These are phyloP conservation scores for Prionace glauca DNA, from an alignment of 2,797 vertebrate species.

Conservation along the genomic window DNA sequence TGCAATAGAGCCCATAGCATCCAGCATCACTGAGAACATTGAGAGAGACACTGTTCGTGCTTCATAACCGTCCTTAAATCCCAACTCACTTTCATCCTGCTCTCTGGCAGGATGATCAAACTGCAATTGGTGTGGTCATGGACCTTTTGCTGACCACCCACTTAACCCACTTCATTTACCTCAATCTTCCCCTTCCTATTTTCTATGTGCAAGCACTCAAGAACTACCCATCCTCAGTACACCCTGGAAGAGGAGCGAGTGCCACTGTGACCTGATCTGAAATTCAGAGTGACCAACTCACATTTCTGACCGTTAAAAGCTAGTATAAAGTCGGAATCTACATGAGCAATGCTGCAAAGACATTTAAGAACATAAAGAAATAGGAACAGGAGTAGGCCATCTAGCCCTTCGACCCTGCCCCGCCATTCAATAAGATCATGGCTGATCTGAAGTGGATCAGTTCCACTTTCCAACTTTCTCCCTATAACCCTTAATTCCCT, in stretches of 20 bases:
- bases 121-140: no score
- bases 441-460: no score
- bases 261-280: neutral
- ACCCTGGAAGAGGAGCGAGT: neutral
- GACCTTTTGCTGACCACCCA: neutral
- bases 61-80: neutral
- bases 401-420: no score
- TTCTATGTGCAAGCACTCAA: neutral
- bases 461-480: no score
- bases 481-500: no score
- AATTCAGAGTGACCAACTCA: neutral
- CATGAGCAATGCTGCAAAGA: neutral
- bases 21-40: no score
- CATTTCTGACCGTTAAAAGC: neutral
- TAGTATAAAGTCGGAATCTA: neutral
- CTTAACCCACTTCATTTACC: neutral
- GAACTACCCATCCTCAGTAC: neutral
- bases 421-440: no score
- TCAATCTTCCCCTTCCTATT: neutral
- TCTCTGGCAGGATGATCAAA: neutral
- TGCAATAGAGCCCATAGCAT: neutral
- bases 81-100: neutral
- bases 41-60: no score
- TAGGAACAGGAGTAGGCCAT: no score
- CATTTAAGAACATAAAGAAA: no score